Evolutionary conservation across 2,797 vertebrate species (phyloP).

Genomic region (Nannoperca obscura): DNA sequence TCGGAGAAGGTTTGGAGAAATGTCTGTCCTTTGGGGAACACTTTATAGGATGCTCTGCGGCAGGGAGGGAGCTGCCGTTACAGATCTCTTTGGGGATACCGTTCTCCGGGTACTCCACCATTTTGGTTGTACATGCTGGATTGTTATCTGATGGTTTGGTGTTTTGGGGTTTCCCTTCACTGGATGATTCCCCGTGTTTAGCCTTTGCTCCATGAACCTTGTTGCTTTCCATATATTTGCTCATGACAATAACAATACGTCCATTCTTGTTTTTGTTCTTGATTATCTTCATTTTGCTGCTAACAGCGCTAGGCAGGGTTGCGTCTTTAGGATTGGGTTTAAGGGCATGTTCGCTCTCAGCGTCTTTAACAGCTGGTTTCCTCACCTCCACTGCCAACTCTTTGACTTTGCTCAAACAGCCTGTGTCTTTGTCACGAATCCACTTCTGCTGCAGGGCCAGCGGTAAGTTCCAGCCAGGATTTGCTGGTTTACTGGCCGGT

Average conservation of each 20-base stretch:
- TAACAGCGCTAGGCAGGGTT: constrained; percentile 83
- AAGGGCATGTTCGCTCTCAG: constrained; percentile 72
- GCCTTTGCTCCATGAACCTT: constrained; percentile 92
- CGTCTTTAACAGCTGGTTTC: constrained; percentile 74
- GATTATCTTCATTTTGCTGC: constrained; percentile 99
- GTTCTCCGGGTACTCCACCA: constrained; percentile 69
- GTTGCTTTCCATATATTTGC: constrained; percentile 97
- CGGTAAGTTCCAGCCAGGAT: constrained; percentile 85
- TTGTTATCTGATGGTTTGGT: constrained; percentile 69
- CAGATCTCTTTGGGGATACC: constrained; percentile 75
- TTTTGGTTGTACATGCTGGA: constrained; percentile 72
- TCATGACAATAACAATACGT: constrained; percentile 99
- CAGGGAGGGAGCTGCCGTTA: constrained; percentile 66
- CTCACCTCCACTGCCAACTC: constrained; percentile 82
- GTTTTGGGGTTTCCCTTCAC: constrained; percentile 77
- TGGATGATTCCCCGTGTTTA: constrained; percentile 88
- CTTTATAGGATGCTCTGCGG: constrained; percentile 77
- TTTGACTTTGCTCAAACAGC: constrained; percentile 90
- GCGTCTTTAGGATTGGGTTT: constrained; percentile 87
- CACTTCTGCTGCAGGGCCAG: constrained; percentile 91
- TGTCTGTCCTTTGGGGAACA: constrained; percentile 82
- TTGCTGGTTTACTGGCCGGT: constrained; percentile 79
- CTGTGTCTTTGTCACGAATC: constrained; percentile 90
- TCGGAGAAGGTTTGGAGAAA: constrained; percentile 82
- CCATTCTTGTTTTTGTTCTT: constrained; percentile 99